A percentile compares a stretch with the other conserved stretches of the same genome.
Conservation (phyloP, 2,113 vertebrate species). For the Tupaia chinensis region DNA sequence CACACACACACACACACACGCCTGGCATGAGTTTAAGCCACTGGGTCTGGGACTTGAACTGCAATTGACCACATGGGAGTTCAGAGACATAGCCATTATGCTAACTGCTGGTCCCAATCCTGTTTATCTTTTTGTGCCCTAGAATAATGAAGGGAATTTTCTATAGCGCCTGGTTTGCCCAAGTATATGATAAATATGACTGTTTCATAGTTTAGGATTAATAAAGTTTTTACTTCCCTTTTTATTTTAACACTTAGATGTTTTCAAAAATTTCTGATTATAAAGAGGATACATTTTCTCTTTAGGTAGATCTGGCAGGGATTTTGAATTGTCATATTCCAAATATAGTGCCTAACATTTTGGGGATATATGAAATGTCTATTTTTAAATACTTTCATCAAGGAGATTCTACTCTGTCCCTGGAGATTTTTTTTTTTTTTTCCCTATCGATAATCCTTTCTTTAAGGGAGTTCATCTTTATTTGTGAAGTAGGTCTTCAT, state of each 20-base stretch:
- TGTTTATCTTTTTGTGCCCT: constrained; percentile 18
- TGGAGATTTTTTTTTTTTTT: constrained; percentile 29
- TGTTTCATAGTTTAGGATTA: constrained; percentile 36
- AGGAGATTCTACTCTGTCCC: constrained; percentile 42
- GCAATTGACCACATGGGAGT: no score
- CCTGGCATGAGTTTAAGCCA: no score
- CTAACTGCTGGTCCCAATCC: no score
- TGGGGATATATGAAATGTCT: constrained; percentile 53
- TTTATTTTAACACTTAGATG: constrained; percentile 60
- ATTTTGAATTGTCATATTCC: constrained; percentile 60
- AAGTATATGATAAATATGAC: background rate
- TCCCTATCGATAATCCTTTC: constrained; percentile 6
- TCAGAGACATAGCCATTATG: no score
- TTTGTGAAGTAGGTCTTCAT: background rate
- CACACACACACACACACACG: no score
- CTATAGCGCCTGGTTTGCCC: constrained; percentile 1
- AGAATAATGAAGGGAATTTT: constrained; percentile 18
- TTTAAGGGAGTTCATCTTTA: constrained; percentile 45
- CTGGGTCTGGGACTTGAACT: no score
- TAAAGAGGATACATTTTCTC: constrained; percentile 62
- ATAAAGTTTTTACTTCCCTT: constrained; percentile 56
- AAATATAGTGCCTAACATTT: constrained; percentile 58
- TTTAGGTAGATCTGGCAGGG: constrained; percentile 12
- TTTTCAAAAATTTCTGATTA: constrained; percentile 56
- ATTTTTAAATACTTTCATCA: constrained; percentile 70